phyloP scores from a whole-genome alignment of 2,113 vertebrate genomes.

The Ceratotherium simum region DNA sequence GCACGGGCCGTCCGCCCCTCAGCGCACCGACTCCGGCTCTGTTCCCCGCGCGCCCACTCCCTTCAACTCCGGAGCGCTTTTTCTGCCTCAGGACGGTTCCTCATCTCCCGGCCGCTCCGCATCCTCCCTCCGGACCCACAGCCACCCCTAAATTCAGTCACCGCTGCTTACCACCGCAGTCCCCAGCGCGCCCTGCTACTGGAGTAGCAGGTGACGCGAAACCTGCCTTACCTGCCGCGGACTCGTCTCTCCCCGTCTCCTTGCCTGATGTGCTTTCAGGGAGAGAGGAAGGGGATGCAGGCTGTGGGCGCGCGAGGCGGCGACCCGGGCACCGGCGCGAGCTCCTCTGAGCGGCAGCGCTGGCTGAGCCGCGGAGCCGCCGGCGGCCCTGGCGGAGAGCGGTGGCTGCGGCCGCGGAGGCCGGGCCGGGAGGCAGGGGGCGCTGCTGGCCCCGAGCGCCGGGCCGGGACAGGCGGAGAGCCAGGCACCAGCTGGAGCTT shows the following conservation, averaged over 20 bases:
- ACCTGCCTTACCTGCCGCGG: conserved; percentile 49
- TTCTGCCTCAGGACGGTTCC: not conserved
- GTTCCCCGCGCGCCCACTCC: not conserved
- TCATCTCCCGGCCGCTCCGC: accelerated
- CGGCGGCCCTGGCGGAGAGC: conserved; percentile 55
- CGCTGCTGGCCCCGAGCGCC: conserved; percentile 57
- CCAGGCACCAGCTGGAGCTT: conserved; percentile 69
- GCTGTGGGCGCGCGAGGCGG: not conserved
- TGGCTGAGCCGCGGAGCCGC: conserved; percentile 42
- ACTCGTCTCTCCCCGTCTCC: not conserved
- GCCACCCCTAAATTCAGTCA: not conserved
- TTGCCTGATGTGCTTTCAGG: not conserved
- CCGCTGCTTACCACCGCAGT: not conserved
- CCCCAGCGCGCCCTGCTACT: not conserved
- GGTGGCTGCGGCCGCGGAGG: conserved; percentile 6
- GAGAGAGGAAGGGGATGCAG: not conserved
- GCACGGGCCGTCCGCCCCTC: not conserved
- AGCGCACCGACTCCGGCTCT: accelerated
- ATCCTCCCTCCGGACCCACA: not conserved
- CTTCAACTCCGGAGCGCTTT: not conserved
- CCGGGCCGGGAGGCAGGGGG: conserved; percentile 70
- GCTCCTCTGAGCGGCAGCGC: conserved; percentile 5
- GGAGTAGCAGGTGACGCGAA: conserved; percentile 73
- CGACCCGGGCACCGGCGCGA: not conserved
- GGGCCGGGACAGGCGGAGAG: not conserved